phyloP scores from a whole-genome alignment of 2,888 invertebrate genomes.

The Troides helena region DNA sequence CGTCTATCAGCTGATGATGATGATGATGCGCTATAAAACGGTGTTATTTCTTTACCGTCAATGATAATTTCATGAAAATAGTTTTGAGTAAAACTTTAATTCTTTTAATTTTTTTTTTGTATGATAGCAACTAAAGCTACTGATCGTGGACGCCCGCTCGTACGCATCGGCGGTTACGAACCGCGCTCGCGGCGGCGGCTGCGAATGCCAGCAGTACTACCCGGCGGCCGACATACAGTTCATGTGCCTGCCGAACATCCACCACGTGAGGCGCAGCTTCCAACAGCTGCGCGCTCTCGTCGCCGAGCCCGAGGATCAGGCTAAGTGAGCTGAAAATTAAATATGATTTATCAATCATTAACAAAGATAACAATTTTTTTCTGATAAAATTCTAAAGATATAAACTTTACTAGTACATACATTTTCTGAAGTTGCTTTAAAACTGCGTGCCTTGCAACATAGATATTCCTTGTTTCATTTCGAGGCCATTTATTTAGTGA shows the following conservation, averaged over 20 bases:
- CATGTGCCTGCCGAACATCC: slow-evolving; percentile 98
- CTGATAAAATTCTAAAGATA: too few species aligned
- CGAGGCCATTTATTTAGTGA: too few species aligned
- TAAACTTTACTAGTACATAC: too few species aligned
- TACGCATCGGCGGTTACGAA: slow-evolving; percentile 98
- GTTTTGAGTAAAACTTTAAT: neutral
- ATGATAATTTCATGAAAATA: too few species aligned
- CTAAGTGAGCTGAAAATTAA: slow-evolving; percentile 79
- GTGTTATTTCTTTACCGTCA: too few species aligned
- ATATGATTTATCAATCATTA: slow-evolving; percentile 1
- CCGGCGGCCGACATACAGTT: slow-evolving; percentile 97
- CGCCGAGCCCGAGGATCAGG: slow-evolving; percentile 88
- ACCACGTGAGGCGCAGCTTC: slow-evolving; percentile 96
- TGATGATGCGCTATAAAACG: too few species aligned
- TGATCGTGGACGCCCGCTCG: slow-evolving; percentile 97
- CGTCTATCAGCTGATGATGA: too few species aligned
- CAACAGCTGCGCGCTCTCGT: slow-evolving; percentile 90
- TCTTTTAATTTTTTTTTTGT: neutral
- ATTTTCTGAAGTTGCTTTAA: too few species aligned
- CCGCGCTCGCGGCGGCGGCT: slow-evolving; percentile 97
- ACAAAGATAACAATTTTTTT: neutral
- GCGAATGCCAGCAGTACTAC: slow-evolving; percentile 97
- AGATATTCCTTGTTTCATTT: too few species aligned
- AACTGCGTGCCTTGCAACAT: too few species aligned
- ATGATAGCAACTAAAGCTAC: slow-evolving; percentile 80